Evolutionary conservation across 2,797 vertebrate genomes (phyloP).

Genomic region (Coluber constrictor): DNA sequence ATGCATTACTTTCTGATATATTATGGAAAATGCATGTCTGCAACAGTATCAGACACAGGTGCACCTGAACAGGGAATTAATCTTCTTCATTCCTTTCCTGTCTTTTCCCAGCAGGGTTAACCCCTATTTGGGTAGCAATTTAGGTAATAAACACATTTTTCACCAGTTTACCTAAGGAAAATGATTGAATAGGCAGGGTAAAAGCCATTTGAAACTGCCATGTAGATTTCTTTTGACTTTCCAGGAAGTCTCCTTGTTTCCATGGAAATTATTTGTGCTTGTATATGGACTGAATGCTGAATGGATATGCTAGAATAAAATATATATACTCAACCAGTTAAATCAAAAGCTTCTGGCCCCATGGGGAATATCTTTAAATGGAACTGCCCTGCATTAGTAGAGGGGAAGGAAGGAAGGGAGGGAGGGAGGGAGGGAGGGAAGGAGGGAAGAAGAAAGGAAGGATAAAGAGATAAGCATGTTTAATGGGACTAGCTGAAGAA

Average conservation of each 20-base stretch:
- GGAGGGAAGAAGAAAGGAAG: neutral
- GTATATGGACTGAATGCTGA: slow-evolving; percentile 48
- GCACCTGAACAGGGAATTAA: neutral
- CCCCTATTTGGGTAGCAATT: slow-evolving; percentile 7
- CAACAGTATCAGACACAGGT: neutral
- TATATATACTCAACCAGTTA: slow-evolving; percentile 46
- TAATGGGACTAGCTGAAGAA: slow-evolving; percentile 25
- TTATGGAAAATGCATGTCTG: neutral
- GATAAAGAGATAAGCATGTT: slow-evolving; percentile 43
- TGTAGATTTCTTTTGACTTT: slow-evolving; percentile 53
- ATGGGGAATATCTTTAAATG: slow-evolving; percentile 50
- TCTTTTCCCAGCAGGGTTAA: slow-evolving; percentile 23
- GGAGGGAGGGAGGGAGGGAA: neutral
- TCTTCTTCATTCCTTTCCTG: neutral
- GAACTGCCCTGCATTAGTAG: slow-evolving; percentile 40
- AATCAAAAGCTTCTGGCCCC: slow-evolving; percentile 53
- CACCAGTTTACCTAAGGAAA: slow-evolving; percentile 56
- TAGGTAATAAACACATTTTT: slow-evolving; percentile 44
- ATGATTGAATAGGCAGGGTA: slow-evolving; percentile 34
- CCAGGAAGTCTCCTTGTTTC: slow-evolving; percentile 62
- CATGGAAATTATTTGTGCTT: slow-evolving; percentile 70
- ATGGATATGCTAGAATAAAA: slow-evolving; percentile 37
- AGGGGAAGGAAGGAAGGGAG: neutral
- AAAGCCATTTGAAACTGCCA: slow-evolving; percentile 47
- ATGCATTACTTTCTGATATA: neutral